phyloP scores from a whole-genome alignment of 2,797 vertebrate genomes.

The Cheirogaleus major region DNA sequence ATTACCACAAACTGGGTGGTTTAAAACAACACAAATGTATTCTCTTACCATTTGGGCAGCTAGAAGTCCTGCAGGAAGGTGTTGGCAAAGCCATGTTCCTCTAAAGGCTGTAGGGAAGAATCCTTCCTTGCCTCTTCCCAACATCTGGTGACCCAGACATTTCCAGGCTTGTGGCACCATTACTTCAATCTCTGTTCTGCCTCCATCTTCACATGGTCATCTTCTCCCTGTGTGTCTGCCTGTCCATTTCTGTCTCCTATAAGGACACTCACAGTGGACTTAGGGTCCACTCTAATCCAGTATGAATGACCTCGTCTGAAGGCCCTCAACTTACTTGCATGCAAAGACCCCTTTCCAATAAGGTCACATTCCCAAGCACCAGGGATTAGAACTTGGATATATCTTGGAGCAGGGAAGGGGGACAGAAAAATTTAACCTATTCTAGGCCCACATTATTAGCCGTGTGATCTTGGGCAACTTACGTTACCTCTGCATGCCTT shows the following conservation, averaged over 20 bases:
- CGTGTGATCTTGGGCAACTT: background rate
- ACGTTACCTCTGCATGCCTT: background rate
- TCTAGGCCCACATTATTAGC: background rate
- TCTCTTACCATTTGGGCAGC: background rate
- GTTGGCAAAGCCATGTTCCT: background rate
- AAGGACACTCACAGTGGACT: background rate
- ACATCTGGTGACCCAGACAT: background rate
- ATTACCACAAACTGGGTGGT: too few species aligned
- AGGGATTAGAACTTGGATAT: background rate
- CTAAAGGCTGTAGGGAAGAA: background rate
- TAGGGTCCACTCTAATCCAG: background rate
- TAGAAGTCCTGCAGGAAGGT: background rate
- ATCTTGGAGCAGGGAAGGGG: accelerated
- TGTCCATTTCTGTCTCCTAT: background rate
- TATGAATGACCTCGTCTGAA: background rate
- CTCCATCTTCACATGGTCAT: background rate
- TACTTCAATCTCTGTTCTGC: background rate
- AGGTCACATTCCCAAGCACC: background rate
- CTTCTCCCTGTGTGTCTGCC: background rate
- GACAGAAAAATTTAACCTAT: background rate
- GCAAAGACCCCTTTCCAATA: background rate
- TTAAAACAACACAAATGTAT: background rate
- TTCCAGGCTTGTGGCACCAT: background rate
- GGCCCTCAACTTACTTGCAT: background rate
- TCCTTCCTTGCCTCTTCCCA: background rate